phyloP scores from a whole-genome alignment of 2,113 vertebrate genomes.

The Indri indri region DNA sequence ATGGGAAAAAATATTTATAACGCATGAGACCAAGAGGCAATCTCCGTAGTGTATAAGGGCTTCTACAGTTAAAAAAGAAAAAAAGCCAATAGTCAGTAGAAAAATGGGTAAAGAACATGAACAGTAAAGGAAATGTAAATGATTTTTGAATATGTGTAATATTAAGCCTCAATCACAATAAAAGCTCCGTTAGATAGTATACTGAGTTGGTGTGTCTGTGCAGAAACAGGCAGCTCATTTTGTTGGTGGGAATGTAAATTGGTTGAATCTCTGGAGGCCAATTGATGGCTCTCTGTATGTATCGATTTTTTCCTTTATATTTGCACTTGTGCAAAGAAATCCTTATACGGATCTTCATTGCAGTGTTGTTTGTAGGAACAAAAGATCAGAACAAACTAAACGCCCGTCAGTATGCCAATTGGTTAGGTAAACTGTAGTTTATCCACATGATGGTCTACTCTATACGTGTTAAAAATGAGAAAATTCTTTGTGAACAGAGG shows the following conservation, averaged over 20 bases:
- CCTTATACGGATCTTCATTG: too few species aligned
- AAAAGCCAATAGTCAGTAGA: neutral
- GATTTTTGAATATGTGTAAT: neutral
- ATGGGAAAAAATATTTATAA: neutral
- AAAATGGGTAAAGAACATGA: neutral
- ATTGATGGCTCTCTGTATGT: too few species aligned
- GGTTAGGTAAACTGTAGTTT: neutral
- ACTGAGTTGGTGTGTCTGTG: too few species aligned
- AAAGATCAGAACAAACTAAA: too few species aligned
- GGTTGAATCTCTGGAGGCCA: too few species aligned
- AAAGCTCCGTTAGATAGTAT: too few species aligned
- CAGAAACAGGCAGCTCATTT: too few species aligned
- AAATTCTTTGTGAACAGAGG: neutral
- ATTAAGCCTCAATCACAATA: too few species aligned
- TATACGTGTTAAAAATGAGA: neutral
- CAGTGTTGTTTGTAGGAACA: too few species aligned
- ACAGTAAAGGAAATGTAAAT: neutral
- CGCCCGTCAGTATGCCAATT: neutral
- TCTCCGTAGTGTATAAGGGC: neutral
- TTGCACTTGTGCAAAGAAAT: too few species aligned
- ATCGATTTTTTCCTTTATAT: too few species aligned
- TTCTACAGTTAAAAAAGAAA: neutral
- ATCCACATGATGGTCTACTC: neutral
- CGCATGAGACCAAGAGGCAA: neutral
- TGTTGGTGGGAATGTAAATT: too few species aligned